These are phyloP conservation scores for Varanus salvator DNA, from an alignment of 2,113 vertebrate genomes.

Conservation along the genomic window DNA sequence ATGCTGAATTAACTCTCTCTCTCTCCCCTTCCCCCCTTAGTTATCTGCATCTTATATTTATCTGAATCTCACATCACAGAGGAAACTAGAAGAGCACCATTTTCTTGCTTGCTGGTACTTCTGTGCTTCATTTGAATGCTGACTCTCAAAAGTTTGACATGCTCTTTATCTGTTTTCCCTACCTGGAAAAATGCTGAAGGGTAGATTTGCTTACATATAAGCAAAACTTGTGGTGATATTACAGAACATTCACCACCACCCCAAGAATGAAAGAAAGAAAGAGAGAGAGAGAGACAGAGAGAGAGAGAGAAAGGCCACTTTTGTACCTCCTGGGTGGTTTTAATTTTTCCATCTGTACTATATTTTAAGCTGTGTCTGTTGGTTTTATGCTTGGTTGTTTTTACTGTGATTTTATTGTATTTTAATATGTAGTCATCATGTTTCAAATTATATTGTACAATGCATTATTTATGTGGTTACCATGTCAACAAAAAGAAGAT, in stretches of 20 bases:
- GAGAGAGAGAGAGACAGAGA: no score
- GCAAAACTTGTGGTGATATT: background rate
- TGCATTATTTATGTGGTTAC: background rate
- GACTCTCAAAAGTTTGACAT: background rate
- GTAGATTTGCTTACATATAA: background rate
- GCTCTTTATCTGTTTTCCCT: background rate
- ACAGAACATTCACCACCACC: background rate
- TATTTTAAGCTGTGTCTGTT: no score
- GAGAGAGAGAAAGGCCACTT: no score
- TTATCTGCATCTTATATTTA: slow-evolving; percentile 48
- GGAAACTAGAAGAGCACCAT: background rate
- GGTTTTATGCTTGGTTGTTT: no score
- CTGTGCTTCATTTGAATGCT: background rate
- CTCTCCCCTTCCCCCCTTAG: background rate
- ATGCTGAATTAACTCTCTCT: background rate
- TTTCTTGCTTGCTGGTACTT: background rate
- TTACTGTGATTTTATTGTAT: no score
- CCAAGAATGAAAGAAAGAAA: no score
- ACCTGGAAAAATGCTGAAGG: background rate
- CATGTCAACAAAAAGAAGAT: background rate
- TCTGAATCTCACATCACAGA: background rate
- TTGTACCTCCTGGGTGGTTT: no score
- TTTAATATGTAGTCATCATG: no score
- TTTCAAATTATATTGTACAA: background rate
- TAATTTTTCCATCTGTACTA: no score